Evolutionary conservation across 2,797 vertebrate species (phyloP).

Genomic region (Pseudochromis fuscus): DNA sequence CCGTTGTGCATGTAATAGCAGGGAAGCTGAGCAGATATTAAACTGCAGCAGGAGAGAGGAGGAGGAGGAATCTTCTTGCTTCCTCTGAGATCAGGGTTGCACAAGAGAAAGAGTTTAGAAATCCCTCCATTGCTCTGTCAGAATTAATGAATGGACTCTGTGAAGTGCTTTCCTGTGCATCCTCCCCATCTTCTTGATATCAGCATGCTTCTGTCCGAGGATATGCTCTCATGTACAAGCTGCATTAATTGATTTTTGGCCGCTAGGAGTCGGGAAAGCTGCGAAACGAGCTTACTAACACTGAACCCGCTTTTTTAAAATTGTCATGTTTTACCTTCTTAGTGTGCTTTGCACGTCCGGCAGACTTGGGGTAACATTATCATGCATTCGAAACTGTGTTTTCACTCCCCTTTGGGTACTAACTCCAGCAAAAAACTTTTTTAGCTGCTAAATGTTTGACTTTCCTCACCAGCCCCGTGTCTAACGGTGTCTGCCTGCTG

Average conservation of each 20-base stretch:
- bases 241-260: slow-evolving; percentile 2
- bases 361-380: too few species aligned
- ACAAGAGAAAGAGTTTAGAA: slow-evolving; percentile 16
- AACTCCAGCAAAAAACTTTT: not conserved
- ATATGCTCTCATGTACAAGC: slow-evolving; percentile 1
- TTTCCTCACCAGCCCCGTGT: not conserved
- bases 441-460: not conserved
- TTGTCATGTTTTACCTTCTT: not conserved
- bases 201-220: slow-evolving; percentile 37
- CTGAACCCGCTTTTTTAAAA: too few species aligned
- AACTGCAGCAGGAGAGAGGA: slow-evolving; percentile 15
- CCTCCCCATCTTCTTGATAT: slow-evolving; percentile 19
- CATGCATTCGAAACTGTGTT: not conserved
- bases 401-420: not conserved
- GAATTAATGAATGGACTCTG: slow-evolving; percentile 21
- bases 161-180: slow-evolving; percentile 8
- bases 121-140: slow-evolving; percentile 36
- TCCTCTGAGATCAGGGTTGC: slow-evolving; percentile 21
- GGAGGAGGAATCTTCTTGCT: not conserved
- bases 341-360: too few species aligned
- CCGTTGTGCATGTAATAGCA: slow-evolving; percentile 45
- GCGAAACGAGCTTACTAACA: not conserved
- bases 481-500: not conserved
- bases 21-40: slow-evolving; percentile 17
- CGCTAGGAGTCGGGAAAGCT: not conserved